These are phyloP conservation scores for Melanotaenia maccullochi DNA, from an alignment of 2,797 vertebrate species.

Conservation along the genomic window DNA sequence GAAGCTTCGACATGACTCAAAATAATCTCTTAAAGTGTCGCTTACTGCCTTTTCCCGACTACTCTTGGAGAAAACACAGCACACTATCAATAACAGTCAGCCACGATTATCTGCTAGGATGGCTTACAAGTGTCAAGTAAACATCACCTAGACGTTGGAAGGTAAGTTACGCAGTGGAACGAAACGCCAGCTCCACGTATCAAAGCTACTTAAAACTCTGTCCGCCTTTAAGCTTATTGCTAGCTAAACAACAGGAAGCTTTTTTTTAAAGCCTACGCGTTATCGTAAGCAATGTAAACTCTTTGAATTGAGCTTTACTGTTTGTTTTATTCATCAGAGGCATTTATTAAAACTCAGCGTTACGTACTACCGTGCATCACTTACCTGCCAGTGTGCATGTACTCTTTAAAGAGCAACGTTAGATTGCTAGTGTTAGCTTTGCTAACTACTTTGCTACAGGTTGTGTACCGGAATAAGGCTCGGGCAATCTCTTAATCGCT, in stretches of 20 bases:
- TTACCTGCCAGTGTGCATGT: constrained; percentile 41
- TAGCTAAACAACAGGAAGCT: constrained; percentile 69
- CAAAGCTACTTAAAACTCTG: constrained; percentile 65
- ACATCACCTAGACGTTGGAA: background rate
- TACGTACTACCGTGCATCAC: constrained; percentile 14
- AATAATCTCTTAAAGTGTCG: constrained; percentile 14
- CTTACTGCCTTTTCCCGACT: constrained; percentile 2
- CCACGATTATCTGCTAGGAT: background rate
- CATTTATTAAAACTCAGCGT: background rate
- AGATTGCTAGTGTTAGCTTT: constrained; percentile 43
- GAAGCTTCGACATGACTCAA: constrained; percentile 4
- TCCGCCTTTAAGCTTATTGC: constrained; percentile 64
- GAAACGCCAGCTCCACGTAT: constrained; percentile 24
- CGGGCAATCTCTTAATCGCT: background rate
- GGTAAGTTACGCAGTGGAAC: constrained; percentile 15
- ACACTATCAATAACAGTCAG: background rate
- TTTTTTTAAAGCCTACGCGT: constrained; percentile 35
- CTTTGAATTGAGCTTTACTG: background rate
- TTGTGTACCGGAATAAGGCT: constrained; percentile 33
- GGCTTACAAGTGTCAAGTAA: background rate
- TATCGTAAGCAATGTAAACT: constrained; percentile 10
- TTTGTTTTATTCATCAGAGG: background rate
- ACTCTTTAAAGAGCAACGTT: constrained; percentile 26
- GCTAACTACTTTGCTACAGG: constrained; percentile 60
- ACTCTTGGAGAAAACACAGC: background rate